A percentile compares a stretch with the other conserved stretches of the same genome.
Conservation (phyloP, 2,888 invertebrate species). For the Horisme vitalbata region DNA sequence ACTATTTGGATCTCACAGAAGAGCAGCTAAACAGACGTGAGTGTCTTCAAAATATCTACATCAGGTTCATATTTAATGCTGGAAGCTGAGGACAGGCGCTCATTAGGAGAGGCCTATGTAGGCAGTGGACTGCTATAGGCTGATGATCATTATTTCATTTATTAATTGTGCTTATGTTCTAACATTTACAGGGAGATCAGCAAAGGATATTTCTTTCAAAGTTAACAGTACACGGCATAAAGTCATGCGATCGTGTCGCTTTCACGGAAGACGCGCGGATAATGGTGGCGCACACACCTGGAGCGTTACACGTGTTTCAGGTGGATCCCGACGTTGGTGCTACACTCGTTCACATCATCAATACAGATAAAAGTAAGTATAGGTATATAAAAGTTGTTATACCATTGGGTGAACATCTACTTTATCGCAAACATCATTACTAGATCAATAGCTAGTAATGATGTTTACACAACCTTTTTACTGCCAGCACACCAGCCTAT, state of each 20-base stretch:
- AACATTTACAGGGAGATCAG: slow-evolving; percentile 56
- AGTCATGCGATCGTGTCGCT: slow-evolving; percentile 53
- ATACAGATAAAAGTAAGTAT: slow-evolving; percentile 57
- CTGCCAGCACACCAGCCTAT: too few species aligned
- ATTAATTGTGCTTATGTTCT: neutral
- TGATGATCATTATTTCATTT: neutral
- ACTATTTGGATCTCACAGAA: too few species aligned
- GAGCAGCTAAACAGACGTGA: too few species aligned
- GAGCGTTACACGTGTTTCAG: slow-evolving; percentile 54
- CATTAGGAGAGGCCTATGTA: too few species aligned
- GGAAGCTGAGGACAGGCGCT: too few species aligned
- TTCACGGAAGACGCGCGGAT: slow-evolving; percentile 60
- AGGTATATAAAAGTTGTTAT: neutral
- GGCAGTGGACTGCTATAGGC: too few species aligned
- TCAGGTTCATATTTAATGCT: too few species aligned
- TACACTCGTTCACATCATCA: slow-evolving; percentile 55
- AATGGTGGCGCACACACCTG: slow-evolving; percentile 49
- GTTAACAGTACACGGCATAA: slow-evolving; percentile 54
- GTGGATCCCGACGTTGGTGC: slow-evolving; percentile 67
- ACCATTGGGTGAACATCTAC: too few species aligned
- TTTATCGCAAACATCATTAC: too few species aligned
- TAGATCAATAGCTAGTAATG: too few species aligned
- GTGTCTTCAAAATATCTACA: too few species aligned
- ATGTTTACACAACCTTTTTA: too few species aligned
- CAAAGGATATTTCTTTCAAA: slow-evolving; percentile 63